Evolutionary conservation across 2,888 invertebrate species (phyloP), one percentile per base, ranked within the genome.

Genomic region (Chamaedrilus cognettii): DNA sequence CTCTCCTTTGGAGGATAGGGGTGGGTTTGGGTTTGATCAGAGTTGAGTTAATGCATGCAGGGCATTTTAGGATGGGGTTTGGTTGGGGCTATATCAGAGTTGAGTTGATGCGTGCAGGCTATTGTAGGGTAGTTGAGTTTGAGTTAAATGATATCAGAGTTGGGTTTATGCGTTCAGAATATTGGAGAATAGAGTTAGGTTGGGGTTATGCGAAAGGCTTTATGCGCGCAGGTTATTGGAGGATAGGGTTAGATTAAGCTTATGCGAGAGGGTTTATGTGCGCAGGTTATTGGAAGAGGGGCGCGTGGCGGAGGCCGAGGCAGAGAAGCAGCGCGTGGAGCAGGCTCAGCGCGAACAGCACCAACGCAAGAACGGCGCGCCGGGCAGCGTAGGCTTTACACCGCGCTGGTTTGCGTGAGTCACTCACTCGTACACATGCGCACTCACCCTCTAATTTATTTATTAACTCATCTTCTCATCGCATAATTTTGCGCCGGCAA

Each of bases 261-360:
- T n/a, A n/a, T n/a, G n/a, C n/a, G n/a, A n/a, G n/a, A n/a, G n/a
- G n/a, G n/a, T n/a, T 61, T 62, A 28, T 63, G 42, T 26, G 11
- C 23, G 26, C 69, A 86, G 87, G 69, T 87, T 91, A 1, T 79
- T 92, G 34, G 92, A 92, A 78, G 89, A 90, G 74, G 92, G 92
- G 0, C 88, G 90, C 80, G 86, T 92, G 66, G 86, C 87, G 2
- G 87, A 87, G 0, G 92, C 92, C 0, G 92, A 93, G 81, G 85
- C 85, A 30, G 85, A 89, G 77, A 93, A 93, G 83, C 85, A 87
- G 64, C 86, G 88, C 74, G 82, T 93, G 71, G 92, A 93, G 81
- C 89, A 90, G 76, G 84, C 87, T 68, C 92, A 93, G 84, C 82
- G 93, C 7, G 92, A 92, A 70, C 80, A 90, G 3, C 85, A 89